Conservation (phyloP, 2,888 invertebrate species). For the Eurytoma adleriae region DNA sequence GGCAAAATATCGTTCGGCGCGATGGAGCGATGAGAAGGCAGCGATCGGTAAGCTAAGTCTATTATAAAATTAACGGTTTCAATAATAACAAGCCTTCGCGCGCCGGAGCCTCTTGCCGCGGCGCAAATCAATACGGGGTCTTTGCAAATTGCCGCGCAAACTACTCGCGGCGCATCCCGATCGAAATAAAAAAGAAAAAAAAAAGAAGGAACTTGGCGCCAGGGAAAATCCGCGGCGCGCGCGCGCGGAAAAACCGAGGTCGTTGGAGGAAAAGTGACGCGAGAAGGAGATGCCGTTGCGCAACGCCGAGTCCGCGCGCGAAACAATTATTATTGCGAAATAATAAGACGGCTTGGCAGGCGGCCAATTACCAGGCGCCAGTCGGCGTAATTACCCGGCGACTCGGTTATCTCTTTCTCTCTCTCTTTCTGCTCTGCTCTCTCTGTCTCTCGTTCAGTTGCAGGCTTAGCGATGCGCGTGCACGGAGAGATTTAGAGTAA, state of each 20-base stretch:
- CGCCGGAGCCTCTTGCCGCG: no score
- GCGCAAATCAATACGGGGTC: no score
- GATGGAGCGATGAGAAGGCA: no score
- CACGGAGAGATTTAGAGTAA: no score
- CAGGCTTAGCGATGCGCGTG: background rate
- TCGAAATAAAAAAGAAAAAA: background rate
- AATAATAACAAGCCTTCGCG: no score
- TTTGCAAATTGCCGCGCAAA: no score
- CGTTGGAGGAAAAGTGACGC: slow-evolving; percentile 21
- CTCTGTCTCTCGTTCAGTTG: background rate
- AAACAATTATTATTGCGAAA: slow-evolving; percentile 69
- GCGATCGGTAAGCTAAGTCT: no score
- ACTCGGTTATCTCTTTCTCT: slow-evolving; percentile 5
- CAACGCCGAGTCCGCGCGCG: slow-evolving; percentile 50
- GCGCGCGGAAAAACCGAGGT: slow-evolving; percentile 4
- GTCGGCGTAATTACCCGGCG: slow-evolving; percentile 61
- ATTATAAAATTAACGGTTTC: no score
- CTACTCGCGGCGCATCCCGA: no score
- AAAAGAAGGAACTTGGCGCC: background rate
- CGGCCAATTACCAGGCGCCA: slow-evolving; percentile 72
- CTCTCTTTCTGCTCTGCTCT: background rate
- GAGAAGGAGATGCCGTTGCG: slow-evolving; percentile 23
- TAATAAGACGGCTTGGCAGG: slow-evolving; percentile 64
- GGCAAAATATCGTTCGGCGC: no score
- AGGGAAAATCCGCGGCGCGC: background rate